These are phyloP conservation scores for Anolis apletophallus DNA, from an alignment of 2,797 vertebrate genomes.

Conservation along the genomic window DNA sequence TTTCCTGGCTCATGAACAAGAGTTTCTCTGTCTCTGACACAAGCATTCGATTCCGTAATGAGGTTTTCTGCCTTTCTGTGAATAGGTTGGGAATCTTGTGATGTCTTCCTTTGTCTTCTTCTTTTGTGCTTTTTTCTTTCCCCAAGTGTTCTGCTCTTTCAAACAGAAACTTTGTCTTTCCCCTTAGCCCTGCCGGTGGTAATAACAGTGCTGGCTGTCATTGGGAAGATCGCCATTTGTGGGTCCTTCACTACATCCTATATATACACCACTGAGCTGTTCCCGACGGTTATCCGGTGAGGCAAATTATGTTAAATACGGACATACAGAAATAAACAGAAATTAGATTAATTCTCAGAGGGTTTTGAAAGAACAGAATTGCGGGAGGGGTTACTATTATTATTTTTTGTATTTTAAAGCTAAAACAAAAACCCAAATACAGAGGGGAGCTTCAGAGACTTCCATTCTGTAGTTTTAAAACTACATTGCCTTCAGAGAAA, in stretches of 20 bases:
- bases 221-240: slow-evolving; percentile 84
- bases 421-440: too few species aligned
- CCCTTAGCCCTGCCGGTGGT: slow-evolving; percentile 78
- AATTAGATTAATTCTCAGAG: not conserved
- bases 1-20: too few species aligned
- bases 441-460: too few species aligned
- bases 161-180: not conserved
- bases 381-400: too few species aligned
- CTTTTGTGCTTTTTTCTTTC: too few species aligned
- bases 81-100: not conserved
- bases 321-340: not conserved
- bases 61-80: not conserved
- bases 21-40: not conserved
- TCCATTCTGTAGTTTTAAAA: too few species aligned
- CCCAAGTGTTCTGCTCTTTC: not conserved
- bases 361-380: not conserved
- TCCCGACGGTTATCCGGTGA: slow-evolving; percentile 88
- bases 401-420: too few species aligned
- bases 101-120: not conserved
- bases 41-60: not conserved
- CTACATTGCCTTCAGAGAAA: too few species aligned
- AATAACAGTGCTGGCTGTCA: slow-evolving; percentile 81
- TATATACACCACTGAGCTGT: slow-evolving; percentile 86
- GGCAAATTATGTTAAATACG: not conserved
- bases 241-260: slow-evolving; percentile 82